Evolutionary conservation across 1,140 invertebrate species (phyloP).

Genomic region (Acromyrmex heyeri): DNA sequence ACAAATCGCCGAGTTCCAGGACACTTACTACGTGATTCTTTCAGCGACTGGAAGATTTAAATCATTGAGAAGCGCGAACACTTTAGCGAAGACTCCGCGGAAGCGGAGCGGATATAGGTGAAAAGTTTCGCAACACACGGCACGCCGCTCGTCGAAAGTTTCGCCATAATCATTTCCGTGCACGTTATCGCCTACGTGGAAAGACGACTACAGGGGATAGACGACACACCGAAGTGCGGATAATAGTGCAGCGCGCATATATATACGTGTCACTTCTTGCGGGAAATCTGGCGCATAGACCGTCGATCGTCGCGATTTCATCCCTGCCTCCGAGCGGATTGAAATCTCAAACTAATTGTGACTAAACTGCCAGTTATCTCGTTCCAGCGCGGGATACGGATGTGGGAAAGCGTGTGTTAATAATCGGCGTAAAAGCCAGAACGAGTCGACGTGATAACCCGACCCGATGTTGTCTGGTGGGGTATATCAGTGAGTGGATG

Average conservation of each 20-base stretch:
- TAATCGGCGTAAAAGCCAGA: not conserved
- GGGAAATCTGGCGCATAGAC: not conserved
- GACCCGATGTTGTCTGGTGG: constrained; percentile 10
- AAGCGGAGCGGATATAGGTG: constrained; percentile 19
- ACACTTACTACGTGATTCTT: not conserved
- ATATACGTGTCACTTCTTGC: constrained; percentile 9
- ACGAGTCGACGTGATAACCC: constrained; percentile 37
- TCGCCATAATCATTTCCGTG: constrained; percentile 47
- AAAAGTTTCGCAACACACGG: constrained; percentile 60
- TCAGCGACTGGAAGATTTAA: constrained; percentile 3
- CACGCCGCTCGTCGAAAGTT: constrained; percentile 51
- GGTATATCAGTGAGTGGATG: constrained; percentile 59
- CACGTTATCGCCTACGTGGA: constrained; percentile 30
- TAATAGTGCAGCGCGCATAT: not conserved
- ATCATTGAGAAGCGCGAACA: constrained; percentile 14
- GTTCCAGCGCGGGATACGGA: not conserved
- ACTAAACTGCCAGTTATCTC: not conserved
- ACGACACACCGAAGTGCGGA: constrained; percentile 8
- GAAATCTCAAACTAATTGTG: not conserved
- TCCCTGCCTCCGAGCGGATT: not conserved
- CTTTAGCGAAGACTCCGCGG: not conserved
- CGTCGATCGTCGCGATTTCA: not conserved
- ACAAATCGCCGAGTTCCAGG: not conserved
- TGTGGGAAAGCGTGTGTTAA: not conserved
- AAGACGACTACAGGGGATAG: not conserved